Conservation (phyloP, 2,797 vertebrate genomes). For the Karalla daura region DNA sequence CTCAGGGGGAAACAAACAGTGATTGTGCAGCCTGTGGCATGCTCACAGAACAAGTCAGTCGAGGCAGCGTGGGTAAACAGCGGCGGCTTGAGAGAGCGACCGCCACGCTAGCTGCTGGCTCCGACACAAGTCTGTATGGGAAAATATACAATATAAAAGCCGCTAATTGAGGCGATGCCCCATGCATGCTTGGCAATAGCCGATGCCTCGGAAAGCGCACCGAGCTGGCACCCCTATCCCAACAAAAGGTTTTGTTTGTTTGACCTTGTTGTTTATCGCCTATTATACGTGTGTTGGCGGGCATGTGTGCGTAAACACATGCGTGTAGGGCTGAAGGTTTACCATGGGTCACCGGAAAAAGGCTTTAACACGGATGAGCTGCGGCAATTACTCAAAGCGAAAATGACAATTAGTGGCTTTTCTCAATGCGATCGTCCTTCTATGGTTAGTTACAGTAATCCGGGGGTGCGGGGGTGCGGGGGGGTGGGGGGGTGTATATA, state of each 20-base stretch:
- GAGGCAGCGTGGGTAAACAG: constrained; percentile 26
- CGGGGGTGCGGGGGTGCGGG: no score
- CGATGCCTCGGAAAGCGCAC: constrained; percentile 7
- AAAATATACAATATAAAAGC: constrained; percentile 36
- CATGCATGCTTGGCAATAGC: constrained; percentile 25
- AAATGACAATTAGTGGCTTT: constrained; percentile 20
- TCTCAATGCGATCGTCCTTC: constrained; percentile 10
- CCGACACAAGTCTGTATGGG: constrained; percentile 15
- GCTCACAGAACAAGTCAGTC: constrained; percentile 1
- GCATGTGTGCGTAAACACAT: constrained; percentile 30
- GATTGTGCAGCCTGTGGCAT: constrained; percentile 42
- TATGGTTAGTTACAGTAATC: constrained; percentile 11
- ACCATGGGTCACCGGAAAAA: constrained; percentile 2
- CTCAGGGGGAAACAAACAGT: constrained; percentile 46
- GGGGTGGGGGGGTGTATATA: no score
- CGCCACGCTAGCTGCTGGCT: constrained; percentile 2
- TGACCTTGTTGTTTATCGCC: constrained; percentile 49
- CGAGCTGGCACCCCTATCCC: constrained; percentile 30
- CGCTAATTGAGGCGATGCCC: constrained; percentile 36
- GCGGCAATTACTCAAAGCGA: neutral
- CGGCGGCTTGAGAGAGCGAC: neutral
- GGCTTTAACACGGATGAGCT: constrained; percentile 33
- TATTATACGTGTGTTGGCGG: constrained; percentile 40
- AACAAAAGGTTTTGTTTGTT: constrained; percentile 53
- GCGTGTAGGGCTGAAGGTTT: constrained; percentile 1